Evolutionary conservation across 2,797 vertebrate genomes (phyloP), one percentile per base, ranked within the genome.

Genomic region (Enteromius afrohamiltoni): DNA sequence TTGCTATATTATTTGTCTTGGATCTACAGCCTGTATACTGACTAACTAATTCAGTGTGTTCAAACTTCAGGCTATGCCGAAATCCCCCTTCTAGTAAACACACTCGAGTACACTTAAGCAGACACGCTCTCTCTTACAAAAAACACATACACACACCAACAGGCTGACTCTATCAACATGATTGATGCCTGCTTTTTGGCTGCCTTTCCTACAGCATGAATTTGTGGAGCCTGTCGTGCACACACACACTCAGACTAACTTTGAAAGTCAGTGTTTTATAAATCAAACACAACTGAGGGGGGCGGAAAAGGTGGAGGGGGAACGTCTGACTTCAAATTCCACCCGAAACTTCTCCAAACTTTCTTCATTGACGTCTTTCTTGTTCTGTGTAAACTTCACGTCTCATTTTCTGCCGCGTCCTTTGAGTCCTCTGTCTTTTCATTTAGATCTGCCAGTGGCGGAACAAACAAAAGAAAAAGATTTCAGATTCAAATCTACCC

Each of bases 181-280:
- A 88, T 85, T 86, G 87, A 88, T 86, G 84, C 53, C 82, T 83
- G 51, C 83, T 65, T 80, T 84, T 80, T 85, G 80, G 62, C 83
- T 85, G 79, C 62, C 80, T 85, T 82, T 88, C 67, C 77, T 80
- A 64, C 74, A 82, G 67, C 82, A 40, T 64, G 86, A 85, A 80
- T 87, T 80, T 64, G 45, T 77, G 62, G 82, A 77, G 77, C 71
- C 5, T 7, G 26, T 23, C 74, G 31, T 23, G 1, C 76, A 26
- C 42, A 82, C 16, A 34, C 34, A 53, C 29, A 65, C 53, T 62
- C 26, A n/a, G 17, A 65, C 40, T 51, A 45, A 68, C 68, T 60
- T 70, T 49, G 65, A 77, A 73, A 80, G 83, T 78, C 75, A 49
- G 67, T 53, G 83, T 70, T 85, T 88, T 82, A 85, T 77, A 85